Conservation (phyloP, 2,888 invertebrate species). For the Deilephila elpenor region DNA sequence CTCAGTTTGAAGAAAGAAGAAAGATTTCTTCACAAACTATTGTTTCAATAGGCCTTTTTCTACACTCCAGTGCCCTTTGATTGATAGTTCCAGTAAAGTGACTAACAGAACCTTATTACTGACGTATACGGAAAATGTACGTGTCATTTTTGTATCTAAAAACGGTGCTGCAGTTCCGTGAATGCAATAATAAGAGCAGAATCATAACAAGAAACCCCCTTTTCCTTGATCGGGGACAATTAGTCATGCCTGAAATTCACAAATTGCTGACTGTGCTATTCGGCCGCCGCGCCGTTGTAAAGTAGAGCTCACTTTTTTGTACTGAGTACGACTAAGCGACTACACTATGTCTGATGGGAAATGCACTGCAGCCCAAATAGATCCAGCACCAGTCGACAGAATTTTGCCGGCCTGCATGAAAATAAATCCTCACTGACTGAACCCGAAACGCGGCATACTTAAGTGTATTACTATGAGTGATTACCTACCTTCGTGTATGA, state of each 20-base stretch:
- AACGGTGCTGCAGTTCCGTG: background rate
- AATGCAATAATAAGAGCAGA: background rate
- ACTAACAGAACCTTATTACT: background rate
- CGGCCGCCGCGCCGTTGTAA: no score
- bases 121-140: background rate
- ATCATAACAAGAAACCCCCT: background rate
- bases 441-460: no score
- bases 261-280: background rate
- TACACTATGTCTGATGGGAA: no score
- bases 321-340: no score
- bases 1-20: no score
- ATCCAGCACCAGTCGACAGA: no score
- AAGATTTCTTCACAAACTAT: background rate
- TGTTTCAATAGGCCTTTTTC: background rate
- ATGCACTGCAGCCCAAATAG: no score
- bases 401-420: no score
- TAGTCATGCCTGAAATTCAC: background rate
- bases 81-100: background rate
- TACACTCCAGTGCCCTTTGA: background rate
- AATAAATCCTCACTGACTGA: no score
- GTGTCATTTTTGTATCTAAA: constrained; percentile 6
- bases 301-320: no score
- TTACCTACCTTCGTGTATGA: no score
- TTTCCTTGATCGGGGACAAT: background rate
- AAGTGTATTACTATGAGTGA: no score